These are phyloP conservation scores for Papilio polyxenes DNA, from an alignment of 1,140 invertebrate genomes.

Conservation along the genomic window DNA sequence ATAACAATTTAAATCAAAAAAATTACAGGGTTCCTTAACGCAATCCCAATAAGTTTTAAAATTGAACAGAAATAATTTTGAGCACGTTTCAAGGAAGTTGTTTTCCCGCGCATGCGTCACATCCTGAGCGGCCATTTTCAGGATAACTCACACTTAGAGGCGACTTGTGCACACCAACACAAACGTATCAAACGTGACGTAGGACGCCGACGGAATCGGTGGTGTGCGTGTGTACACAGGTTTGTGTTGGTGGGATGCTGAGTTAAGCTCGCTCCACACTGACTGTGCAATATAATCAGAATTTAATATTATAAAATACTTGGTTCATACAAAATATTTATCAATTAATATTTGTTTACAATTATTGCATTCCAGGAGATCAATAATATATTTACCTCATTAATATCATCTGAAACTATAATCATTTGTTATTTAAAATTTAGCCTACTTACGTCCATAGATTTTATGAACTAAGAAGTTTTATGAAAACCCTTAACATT, in stretches of 20 bases:
- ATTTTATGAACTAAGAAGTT: too few species aligned
- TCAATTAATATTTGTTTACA: background rate
- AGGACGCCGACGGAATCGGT: constrained; percentile 15
- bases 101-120: constrained; percentile 46
- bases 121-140: constrained; percentile 48
- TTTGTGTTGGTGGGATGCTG: constrained; percentile 49
- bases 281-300: constrained; percentile 34
- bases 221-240: constrained; percentile 39
- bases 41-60: constrained; percentile 7
- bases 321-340: background rate
- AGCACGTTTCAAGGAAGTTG: background rate
- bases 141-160: constrained; percentile 22
- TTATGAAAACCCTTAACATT: too few species aligned
- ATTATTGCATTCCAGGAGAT: too few species aligned
- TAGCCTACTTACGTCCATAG: too few species aligned
- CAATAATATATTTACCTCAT: too few species aligned
- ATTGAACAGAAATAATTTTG: constrained; percentile 2
- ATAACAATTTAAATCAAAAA: background rate
- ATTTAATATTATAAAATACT: constrained; percentile 33
- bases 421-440: too few species aligned
- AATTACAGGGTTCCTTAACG: constrained; percentile 3
- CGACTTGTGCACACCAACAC: constrained; percentile 29
- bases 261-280: constrained; percentile 44
- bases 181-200: constrained; percentile 33
- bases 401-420: too few species aligned